phyloP scores from a whole-genome alignment of 2,888 invertebrate species.

The Herminia tarsipennalis region DNA sequence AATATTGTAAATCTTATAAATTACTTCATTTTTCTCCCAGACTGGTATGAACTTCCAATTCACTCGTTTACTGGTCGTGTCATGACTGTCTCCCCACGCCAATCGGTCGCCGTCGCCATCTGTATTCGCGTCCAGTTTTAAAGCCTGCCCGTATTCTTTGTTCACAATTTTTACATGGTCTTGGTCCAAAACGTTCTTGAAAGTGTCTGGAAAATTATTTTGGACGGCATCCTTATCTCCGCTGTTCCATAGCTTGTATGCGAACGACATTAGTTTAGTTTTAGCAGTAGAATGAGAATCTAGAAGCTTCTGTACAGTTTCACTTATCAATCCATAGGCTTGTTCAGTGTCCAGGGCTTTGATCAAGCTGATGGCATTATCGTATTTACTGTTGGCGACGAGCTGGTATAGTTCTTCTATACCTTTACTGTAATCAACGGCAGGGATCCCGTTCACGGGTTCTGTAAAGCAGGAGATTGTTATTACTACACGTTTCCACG shows the following conservation, averaged over 20 bases:
- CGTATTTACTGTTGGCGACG: conserved; percentile 33
- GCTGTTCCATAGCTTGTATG: conserved; percentile 46
- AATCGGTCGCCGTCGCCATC: no score
- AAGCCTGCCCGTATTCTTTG: conserved; percentile 33
- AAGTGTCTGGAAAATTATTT: conserved; percentile 41
- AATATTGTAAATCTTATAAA: conserved; percentile 47
- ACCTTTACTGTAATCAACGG: no score
- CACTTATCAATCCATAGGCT: conserved; percentile 11
- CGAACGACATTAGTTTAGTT: conserved; percentile 37
- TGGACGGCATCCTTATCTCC: conserved; percentile 32
- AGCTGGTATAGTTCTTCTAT: conserved; percentile 37
- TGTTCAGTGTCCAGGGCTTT: conserved; percentile 29
- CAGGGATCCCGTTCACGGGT: no score
- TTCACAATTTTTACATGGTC: conserved; percentile 44
- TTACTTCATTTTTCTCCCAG: conserved; percentile 38
- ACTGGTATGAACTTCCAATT: conserved; percentile 49
- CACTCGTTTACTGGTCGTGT: conserved; percentile 34
- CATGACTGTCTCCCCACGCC: conserved; percentile 46
- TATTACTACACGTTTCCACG: no score
- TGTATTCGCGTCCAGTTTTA: no score
- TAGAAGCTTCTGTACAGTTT: conserved; percentile 40
- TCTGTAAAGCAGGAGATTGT: no score
- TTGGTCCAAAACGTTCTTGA: conserved; percentile 41
- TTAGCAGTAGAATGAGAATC: conserved; percentile 8
- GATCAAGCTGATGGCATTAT: conserved; percentile 42